Conservation (phyloP, 2,888 invertebrate genomes). For the Petrolisthes cinctipes region DNA sequence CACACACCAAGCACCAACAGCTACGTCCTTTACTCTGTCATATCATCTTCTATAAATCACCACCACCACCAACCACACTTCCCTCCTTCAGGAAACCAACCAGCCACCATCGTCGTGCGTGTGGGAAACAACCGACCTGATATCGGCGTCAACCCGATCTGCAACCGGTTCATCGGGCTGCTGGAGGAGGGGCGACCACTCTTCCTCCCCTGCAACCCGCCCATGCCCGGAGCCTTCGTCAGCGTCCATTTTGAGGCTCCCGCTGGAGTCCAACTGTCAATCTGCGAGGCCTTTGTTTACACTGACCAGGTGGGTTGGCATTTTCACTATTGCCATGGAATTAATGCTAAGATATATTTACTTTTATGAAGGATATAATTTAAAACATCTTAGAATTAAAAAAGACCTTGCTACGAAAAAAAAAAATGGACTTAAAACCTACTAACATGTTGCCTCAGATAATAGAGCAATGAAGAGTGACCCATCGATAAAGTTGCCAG, state of each 20-base stretch:
- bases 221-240: constrained; percentile 95
- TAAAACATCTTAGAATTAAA: too few species aligned
- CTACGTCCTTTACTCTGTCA: not conserved
- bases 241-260: constrained; percentile 89
- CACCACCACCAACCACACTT: not conserved
- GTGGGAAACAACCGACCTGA: constrained; percentile 94
- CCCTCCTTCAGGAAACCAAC: constrained; percentile 71
- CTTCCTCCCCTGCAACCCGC: constrained; percentile 92
- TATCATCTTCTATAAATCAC: not conserved
- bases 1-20: not conserved
- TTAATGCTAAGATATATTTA: too few species aligned
- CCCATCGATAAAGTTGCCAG: too few species aligned
- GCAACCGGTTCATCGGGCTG: constrained; percentile 82
- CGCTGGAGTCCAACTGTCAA: constrained; percentile 81
- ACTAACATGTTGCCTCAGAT: too few species aligned
- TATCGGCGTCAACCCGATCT: constrained; percentile 89
- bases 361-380: too few species aligned
- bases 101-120: constrained; percentile 87
- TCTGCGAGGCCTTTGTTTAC: constrained; percentile 94
- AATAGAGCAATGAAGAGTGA: too few species aligned
- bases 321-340: too few species aligned
- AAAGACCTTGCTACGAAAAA: too few species aligned
- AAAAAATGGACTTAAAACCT: too few species aligned
- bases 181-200: constrained; percentile 90
- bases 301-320: constrained; percentile 79